These are phyloP conservation scores for Hemiscyllium ocellatum DNA, from an alignment of 2,113 vertebrate genomes.

Conservation along the genomic window DNA sequence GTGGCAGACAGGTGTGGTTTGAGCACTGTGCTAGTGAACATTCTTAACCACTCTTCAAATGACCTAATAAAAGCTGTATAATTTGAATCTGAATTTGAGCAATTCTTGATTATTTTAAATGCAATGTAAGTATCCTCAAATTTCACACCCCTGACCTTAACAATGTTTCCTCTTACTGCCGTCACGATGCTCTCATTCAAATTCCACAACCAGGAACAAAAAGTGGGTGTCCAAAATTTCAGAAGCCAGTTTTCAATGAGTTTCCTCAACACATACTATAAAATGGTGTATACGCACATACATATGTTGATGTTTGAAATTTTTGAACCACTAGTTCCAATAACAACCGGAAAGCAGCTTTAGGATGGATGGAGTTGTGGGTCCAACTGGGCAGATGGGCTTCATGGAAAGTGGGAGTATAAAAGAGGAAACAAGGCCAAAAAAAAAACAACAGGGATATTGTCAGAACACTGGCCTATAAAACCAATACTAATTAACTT, in stretches of 20 bases:
- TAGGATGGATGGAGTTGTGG: neutral
- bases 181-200: neutral
- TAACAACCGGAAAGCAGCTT: neutral
- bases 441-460: neutral
- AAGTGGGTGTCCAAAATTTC: neutral
- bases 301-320: no score
- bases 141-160: neutral
- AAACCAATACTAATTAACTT: neutral
- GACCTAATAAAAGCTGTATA: neutral
- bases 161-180: neutral
- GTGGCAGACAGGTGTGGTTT: neutral
- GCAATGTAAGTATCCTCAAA: neutral
- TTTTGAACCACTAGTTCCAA: neutral
- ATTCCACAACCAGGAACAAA: neutral
- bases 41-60: neutral
- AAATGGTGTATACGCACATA: neutral
- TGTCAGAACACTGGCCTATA: neutral
- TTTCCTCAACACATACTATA: neutral
- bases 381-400: neutral
- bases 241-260: neutral
- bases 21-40: neutral
- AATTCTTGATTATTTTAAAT: neutral
- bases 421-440: neutral
- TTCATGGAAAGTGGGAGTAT: neutral
- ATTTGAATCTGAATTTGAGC: neutral